Conservation (phyloP, 2,888 invertebrate species). For the Philonicus albiceps region DNA sequence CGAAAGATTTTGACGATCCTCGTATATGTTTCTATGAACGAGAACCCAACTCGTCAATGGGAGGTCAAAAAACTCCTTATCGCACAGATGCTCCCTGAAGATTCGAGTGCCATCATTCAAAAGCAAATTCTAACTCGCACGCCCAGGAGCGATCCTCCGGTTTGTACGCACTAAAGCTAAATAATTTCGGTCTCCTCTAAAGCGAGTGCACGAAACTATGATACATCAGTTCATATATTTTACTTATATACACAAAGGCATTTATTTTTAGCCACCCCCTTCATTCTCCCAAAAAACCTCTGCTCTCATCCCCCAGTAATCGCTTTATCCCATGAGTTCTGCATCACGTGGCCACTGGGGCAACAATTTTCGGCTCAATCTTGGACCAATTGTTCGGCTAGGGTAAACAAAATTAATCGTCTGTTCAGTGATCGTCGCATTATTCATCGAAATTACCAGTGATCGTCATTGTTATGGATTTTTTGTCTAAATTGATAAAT, state of each 20-base stretch:
- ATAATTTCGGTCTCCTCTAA: background rate
- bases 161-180: background rate
- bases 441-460: constrained; percentile 7
- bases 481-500: constrained; percentile 60
- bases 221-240: background rate
- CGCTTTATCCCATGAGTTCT: background rate
- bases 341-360: background rate
- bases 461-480: constrained; percentile 55
- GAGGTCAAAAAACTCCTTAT: background rate
- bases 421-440: constrained; percentile 3
- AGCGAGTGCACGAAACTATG: background rate
- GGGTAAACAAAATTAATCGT: constrained; percentile 36
- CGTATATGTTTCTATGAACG: background rate
- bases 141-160: background rate
- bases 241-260: background rate
- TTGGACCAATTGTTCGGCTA: constrained; percentile 17
- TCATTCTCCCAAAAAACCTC: background rate
- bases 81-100: background rate
- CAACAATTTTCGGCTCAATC: background rate
- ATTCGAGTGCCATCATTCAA: background rate
- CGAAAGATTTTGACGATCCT: background rate
- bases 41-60: background rate
- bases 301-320: background rate
- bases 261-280: constrained; percentile 28
- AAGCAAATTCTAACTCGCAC: background rate